Base-by-base conservation (phyloP, 1,140 invertebrate genomes). In the Geopemphigus sp. region DNA sequence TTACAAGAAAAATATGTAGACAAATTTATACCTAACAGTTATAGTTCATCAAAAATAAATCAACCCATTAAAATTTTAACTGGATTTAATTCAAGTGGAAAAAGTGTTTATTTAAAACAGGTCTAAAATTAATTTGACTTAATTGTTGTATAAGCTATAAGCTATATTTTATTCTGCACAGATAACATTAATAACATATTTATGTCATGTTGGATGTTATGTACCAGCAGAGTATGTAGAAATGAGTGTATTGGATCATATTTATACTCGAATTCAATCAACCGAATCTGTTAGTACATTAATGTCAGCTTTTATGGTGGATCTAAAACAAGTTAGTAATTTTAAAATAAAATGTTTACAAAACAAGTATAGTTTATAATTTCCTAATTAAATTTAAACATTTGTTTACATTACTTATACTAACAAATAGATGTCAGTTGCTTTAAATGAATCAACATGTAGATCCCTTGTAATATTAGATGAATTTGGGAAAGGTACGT, bases 401-500 rank as follows among this genome's bases (percentile, higher is more conserved):
- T 26, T 53, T 0, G 12, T 22, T 45, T 24, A 70, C 19, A 24
- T 70, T 12, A 32, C 32, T 95, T 45, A 90, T 91, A 17, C 83
- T 95, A 1, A 87, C 88, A 74, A 88, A 88, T 61, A 78, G 74
- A 78, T 78, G 22, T 78, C 74, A 17, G 39, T 63, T 5, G 74
- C 74, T 29, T 47, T 78, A 45, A 78, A 78, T 63, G 74, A 63
- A 82, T 90, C 90, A 0, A 90, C 89, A 0, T 83, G 85, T 1
- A 86, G 87, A 74, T 94, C 94, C 0, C 84, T 98, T 3, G 87
- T 97, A 0, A 88, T 97, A 47, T 88, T 97, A 64, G 96, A 98
- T 86, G 95, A 97, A 86, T 96, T 97, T 88, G 95, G 95, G 1
- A 93, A 93, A 87, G 94, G 94, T 81, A 97, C 96, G 15, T 87